phyloP scores from a whole-genome alignment of 2,113 vertebrate genomes.

The Anhinga anhinga region DNA sequence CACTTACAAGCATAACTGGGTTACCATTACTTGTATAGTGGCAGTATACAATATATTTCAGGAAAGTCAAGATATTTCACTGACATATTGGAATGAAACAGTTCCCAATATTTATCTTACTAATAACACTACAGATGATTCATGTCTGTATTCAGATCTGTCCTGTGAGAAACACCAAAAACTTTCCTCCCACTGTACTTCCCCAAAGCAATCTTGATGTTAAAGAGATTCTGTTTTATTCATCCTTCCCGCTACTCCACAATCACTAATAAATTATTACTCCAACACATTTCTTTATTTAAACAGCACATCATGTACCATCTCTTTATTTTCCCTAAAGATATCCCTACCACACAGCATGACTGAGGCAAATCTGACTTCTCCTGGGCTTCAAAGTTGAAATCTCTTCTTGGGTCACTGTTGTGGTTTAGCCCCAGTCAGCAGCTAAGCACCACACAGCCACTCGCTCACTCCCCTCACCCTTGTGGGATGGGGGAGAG shows the following conservation, averaged over 20 bases:
- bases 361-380: not conserved
- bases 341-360: not conserved
- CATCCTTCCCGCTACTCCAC: not conserved
- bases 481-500: no score
- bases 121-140: not conserved
- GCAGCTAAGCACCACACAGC: no score
- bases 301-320: not conserved
- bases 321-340: not conserved
- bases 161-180: not conserved
- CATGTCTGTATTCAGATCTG: not conserved
- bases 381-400: not conserved
- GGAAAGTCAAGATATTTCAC: not conserved
- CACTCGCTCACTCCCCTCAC: no score
- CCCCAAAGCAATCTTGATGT: not conserved
- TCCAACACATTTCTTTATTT: not conserved
- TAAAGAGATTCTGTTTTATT: not conserved
- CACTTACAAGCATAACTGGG: not conserved
- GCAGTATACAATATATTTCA: not conserved
- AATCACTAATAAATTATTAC: not conserved
- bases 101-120: not conserved
- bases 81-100: not conserved
- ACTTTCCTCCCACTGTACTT: not conserved
- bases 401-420: not conserved
- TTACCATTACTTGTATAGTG: not conserved
- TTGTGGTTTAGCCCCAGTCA: no score